Base-by-base conservation (phyloP, 2,888 invertebrate genomes). In the Idaea biselata region DNA sequence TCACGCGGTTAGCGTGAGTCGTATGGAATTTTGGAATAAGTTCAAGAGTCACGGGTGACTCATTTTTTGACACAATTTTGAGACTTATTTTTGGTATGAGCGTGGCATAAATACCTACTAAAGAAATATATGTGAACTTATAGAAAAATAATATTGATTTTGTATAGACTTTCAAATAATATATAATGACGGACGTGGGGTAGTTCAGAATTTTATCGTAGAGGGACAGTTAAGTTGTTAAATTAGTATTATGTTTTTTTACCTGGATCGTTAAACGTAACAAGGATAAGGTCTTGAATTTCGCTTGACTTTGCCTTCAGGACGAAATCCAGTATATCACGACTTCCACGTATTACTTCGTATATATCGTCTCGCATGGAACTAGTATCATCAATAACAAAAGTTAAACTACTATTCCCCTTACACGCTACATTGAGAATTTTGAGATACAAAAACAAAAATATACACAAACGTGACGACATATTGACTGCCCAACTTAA, bases 201-300 rank as follows among this genome's bases (percentile, higher is more conserved):
- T n/a, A n/a, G n/a, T n/a, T n/a, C n/a, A n/a, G n/a, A n/a, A n/a
- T n/a, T n/a, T n/a, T n/a, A n/a, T n/a, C n/a, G n/a, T n/a, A n/a
- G 7, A 6, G 32, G 32, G 6, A 32, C 6, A 6, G 6, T 32
- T 8, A 32, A 44, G 11, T 14, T 2, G 1, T 1, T 44, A 44
- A 44, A 44, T 14, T 11, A 44, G 59, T 6, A 79, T 25, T 25
- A 25, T 25, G 5, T 25, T 1, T 25, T n/a, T 3, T 69, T 70
- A 82, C 82, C 65, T 68, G 79, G 79, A 70, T 82, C 81, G 58
- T 80, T 82, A 32, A 82, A 75, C 0, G 80, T 81, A 3, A 82
- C 77, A 8, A 82, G 62, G 2, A 82, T 74, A 25, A 79, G 73
- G 33, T 82, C 75, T 31, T 71, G 33, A 3, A 81, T 76, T 18